Conservation (phyloP, 2,113 vertebrate genomes). For the Gobiocypris rarus region DNA sequence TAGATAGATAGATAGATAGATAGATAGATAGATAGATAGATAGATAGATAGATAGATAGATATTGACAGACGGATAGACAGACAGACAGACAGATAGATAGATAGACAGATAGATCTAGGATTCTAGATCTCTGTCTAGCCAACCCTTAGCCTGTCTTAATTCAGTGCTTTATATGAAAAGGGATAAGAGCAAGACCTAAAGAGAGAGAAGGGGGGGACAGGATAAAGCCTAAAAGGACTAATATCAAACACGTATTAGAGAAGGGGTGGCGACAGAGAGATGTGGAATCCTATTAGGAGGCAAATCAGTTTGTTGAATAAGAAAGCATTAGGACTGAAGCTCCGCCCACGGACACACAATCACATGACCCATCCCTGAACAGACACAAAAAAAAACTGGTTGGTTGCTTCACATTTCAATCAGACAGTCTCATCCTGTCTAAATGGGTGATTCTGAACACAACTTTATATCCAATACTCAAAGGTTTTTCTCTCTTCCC, state of each 20-base stretch:
- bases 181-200: too few species aligned
- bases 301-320: conserved; percentile 69
- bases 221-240: background rate
- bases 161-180: too few species aligned
- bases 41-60: background rate
- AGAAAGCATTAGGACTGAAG: conserved; percentile 60
- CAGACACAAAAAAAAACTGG: background rate
- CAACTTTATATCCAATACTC: background rate
- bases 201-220: too few species aligned
- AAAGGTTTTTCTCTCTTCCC: background rate
- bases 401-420: background rate
- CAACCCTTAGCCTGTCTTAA: too few species aligned
- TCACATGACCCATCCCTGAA: background rate
- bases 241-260: background rate
- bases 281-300: conserved; percentile 70
- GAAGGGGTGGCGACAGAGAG: conserved; percentile 24
- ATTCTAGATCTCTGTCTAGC: too few species aligned
- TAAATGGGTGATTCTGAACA: background rate
- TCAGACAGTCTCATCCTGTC: background rate
- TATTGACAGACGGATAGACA: too few species aligned
- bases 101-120: too few species aligned
- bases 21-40: background rate
- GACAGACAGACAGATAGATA: too few species aligned
- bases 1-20: background rate
- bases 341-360: conserved; percentile 32